Percentiles rank a stretch among this genome's conserved stretches.
Conservation (phyloP, 2,797 vertebrate genomes). For the Girardinus metallicus region DNA sequence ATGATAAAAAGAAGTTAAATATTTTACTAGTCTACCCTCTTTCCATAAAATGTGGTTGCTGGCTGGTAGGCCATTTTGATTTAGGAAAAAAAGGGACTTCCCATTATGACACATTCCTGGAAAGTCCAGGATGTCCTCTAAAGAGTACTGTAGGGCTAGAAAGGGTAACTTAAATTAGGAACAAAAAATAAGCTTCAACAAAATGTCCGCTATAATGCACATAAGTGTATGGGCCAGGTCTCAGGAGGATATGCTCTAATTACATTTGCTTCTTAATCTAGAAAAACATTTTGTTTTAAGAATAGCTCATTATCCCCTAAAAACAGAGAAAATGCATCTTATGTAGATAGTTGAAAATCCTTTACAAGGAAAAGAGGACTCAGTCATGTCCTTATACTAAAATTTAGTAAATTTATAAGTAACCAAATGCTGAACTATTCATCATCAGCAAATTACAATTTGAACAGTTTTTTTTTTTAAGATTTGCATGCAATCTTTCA, state of each 20-base stretch:
- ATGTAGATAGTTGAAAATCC: constrained; percentile 57
- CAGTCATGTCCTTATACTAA: constrained; percentile 29
- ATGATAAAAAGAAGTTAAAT: no score
- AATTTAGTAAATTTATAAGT: constrained; percentile 33
- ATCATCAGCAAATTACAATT: constrained; percentile 41
- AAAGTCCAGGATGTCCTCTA: no score
- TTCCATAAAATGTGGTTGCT: no score
- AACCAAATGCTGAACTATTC: constrained; percentile 29
- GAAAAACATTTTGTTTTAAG: constrained; percentile 58
- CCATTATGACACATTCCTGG: no score
- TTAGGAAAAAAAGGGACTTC: no score
- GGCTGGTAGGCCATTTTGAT: no score
- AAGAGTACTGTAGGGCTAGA: no score
- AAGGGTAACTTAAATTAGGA: no score
- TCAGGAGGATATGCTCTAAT: constrained; percentile 55
- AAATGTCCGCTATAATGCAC: no score
- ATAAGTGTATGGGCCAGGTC: no score
- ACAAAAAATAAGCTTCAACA: no score
- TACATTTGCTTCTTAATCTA: constrained; percentile 55
- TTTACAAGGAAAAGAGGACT: constrained; percentile 43
- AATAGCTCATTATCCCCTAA: constrained; percentile 61
- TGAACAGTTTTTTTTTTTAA: constrained; percentile 21
- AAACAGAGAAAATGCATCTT: constrained; percentile 23
- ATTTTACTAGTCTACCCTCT: no score
- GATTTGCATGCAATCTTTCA: constrained; percentile 16